Evolutionary conservation across 2,797 vertebrate genomes (phyloP).

Genomic region (Labroides dimidiatus): DNA sequence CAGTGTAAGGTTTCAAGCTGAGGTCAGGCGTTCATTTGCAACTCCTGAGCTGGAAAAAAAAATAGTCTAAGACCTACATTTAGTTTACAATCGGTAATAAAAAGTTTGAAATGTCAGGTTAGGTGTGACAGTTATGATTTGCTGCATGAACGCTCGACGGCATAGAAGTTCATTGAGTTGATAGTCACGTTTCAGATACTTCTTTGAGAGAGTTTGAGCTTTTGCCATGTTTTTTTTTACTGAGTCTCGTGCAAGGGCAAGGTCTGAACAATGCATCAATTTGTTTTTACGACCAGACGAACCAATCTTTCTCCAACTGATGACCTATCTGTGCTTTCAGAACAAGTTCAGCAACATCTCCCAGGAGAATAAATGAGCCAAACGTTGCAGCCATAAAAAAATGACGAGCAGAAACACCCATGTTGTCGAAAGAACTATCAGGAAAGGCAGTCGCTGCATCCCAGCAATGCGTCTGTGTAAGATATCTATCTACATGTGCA

Average conservation of each 20-base stretch:
- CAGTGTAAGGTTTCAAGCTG: conserved; percentile 20
- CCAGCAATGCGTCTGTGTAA: conserved; percentile 25
- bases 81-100: background rate
- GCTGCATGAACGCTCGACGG: background rate
- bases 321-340: conserved; percentile 48
- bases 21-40: background rate
- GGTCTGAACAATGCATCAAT: background rate
- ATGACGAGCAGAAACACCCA: conserved; percentile 19
- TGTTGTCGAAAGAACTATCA: background rate
- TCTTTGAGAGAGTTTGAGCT: background rate
- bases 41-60: background rate
- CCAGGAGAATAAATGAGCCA: conserved; percentile 38
- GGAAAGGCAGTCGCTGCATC: conserved; percentile 22
- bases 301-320: conserved; percentile 23
- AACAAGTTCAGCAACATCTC: conserved; percentile 41
- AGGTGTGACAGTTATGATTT: background rate
- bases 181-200: background rate
- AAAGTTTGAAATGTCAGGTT: background rate
- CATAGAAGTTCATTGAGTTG: background rate
- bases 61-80: background rate
- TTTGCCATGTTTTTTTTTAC: background rate
- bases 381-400: conserved; percentile 36
- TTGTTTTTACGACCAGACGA: conserved; percentile 32
- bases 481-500: background rate
- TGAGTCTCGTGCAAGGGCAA: too few relatives aligned